phyloP scores from a whole-genome alignment of 2,797 vertebrate species.

The Rhinoraja longicauda region DNA sequence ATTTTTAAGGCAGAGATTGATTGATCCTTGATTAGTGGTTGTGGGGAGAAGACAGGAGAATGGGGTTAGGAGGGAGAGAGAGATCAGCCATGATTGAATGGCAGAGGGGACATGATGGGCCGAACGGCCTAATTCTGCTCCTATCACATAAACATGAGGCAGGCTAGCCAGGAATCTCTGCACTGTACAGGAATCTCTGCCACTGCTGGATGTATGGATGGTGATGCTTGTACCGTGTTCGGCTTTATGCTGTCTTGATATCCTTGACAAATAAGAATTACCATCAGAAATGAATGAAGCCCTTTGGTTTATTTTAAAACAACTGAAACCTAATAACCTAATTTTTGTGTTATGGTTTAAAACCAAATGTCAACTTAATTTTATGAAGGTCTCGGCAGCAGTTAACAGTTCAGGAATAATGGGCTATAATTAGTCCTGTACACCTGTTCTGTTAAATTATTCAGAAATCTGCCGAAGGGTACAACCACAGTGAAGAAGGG shows the following conservation, averaged over 20 bases:
- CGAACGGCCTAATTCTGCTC: no score
- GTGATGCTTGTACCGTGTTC: background rate
- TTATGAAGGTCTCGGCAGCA: background rate
- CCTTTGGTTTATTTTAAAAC: background rate
- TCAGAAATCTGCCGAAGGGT: background rate
- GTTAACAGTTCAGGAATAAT: background rate
- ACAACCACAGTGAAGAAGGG: background rate
- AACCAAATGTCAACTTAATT: constrained; percentile 27
- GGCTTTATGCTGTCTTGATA: background rate
- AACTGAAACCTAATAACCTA: background rate
- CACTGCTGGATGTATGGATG: background rate
- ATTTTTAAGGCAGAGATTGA: no score
- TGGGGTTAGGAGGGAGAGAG: no score
- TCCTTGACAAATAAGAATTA: background rate
- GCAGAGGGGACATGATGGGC: no score
- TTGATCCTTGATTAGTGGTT: no score
- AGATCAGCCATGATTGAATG: no score
- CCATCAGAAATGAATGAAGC: background rate
- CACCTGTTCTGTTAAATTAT: constrained; percentile 32
- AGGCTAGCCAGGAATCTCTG: no score
- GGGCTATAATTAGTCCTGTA: constrained; percentile 16
- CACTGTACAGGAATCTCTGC: background rate
- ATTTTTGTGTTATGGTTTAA: background rate
- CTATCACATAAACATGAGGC: no score
- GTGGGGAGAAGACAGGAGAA: no score